Conservation (phyloP, 2,113 vertebrate genomes). For the Perccottus glenii region DNA sequence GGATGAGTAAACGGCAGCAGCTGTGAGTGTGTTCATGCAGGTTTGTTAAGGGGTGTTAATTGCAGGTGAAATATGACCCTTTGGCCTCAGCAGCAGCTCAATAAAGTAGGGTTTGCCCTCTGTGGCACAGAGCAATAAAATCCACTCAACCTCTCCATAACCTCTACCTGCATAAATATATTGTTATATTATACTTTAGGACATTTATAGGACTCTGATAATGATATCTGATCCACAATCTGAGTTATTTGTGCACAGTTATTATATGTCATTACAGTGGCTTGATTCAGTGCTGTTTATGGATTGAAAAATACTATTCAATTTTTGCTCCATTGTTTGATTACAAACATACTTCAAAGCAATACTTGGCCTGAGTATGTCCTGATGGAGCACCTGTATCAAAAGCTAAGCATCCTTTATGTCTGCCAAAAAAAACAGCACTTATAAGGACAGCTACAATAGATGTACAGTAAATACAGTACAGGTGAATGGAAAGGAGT, state of each 20-base stretch:
- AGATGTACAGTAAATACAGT: neutral
- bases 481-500: neutral
- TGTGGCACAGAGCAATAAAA: constrained; percentile 55
- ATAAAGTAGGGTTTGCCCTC: constrained; percentile 56
- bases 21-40: constrained; percentile 36
- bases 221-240: constrained; percentile 8
- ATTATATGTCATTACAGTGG: neutral
- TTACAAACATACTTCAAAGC: too few species aligned
- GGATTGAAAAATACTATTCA: too few species aligned
- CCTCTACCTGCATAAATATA: constrained; percentile 10
- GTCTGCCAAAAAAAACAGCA: too few species aligned
- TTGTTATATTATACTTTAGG: constrained; percentile 10
- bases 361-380: too few species aligned
- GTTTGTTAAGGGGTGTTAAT: constrained; percentile 55
- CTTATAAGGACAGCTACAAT: too few species aligned
- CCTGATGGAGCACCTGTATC: too few species aligned
- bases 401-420: too few species aligned
- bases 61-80: constrained; percentile 72
- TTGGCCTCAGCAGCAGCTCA: constrained; percentile 56
- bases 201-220: neutral
- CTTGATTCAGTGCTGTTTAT: neutral
- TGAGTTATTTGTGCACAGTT: neutral
- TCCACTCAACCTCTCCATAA: constrained; percentile 10
- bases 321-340: too few species aligned
- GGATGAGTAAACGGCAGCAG: constrained; percentile 73